Base-by-base conservation (phyloP, 1,140 invertebrate genomes). In the Drosophila tani region DNA sequence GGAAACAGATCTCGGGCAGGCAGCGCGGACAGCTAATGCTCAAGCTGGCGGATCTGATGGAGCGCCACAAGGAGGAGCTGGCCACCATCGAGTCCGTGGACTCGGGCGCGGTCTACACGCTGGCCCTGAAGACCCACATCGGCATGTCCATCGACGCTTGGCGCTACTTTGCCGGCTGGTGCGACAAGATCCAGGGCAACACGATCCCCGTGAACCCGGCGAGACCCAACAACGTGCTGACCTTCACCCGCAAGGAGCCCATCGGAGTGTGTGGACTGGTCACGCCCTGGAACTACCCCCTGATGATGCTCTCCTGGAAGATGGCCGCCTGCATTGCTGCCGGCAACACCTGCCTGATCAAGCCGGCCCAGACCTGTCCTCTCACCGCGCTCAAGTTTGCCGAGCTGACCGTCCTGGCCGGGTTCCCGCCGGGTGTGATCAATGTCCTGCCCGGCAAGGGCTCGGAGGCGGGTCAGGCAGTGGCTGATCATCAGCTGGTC, bases 251-350 rank as follows among this genome's bases (percentile, higher is more conserved):
- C 85, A 96, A 96, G 78, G 98, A 99, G 93, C 97, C 98, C 0
- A 96, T 99, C 66, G 96, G 96, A 0, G 98, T 99, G 12, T 98
- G 97, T 93, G 99, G 97, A 1, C 94, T 99, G 45, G 96, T 99
- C 21, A 99, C 98, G 5, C 98, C 98, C 0, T 99, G 98, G 99
- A 99, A 99, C 92, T 99, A 99, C 92, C 98, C 98, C 0, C 91
- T 99, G 9, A 96, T 99, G 95, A 99, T 99, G 98, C 94, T 98
- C n/a, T 97, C 98, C 0, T 99, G 98, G 98, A 99, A 99, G 91
- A 96, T 99, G 94, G 98, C 98, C 1, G 98, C 99, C 0, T 99
- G 98, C 74, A 94, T 99, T 19, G 97, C 98, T 0, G 97, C 97
- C 19, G 98, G 98, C 12, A 99, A 99, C 84, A 97, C 96, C 0